A percentile compares a stretch with the other conserved stretches of the same genome.
Evolutionary conservation across 2,797 vertebrate genomes (phyloP).

Genomic region (Galago senegalensis): DNA sequence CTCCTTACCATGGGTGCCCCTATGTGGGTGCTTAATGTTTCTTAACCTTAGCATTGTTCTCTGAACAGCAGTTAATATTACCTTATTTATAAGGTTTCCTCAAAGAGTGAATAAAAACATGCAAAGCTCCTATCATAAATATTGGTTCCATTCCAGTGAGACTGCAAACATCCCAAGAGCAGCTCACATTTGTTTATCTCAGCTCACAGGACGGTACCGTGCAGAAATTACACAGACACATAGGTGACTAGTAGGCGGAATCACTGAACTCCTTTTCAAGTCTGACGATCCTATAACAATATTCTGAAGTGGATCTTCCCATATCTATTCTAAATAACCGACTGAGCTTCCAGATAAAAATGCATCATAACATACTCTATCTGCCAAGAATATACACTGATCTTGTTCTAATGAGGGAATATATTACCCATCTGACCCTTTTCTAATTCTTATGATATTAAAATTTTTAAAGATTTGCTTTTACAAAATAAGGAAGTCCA

Average conservation of each 20-base stretch:
- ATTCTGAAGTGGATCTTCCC: constrained; percentile 52
- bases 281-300: neutral
- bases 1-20: neutral
- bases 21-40: neutral
- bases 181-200: neutral
- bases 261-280: neutral
- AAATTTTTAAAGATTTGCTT: constrained; percentile 58
- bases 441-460: constrained; percentile 33
- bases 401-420: constrained; percentile 62
- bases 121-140: neutral
- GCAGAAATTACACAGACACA: neutral
- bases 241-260: neutral
- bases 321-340: constrained; percentile 3
- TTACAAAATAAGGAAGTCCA: constrained; percentile 79
- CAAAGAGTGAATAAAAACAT: neutral
- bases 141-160: neutral
- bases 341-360: neutral
- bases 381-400: constrained; percentile 54
- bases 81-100: constrained; percentile 12
- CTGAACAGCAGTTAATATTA: neutral
- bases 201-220: neutral
- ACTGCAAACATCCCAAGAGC: neutral
- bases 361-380: neutral
- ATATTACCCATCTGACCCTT: constrained; percentile 65
- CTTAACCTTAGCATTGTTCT: neutral